These are phyloP conservation scores for Silurus lanzhouensis DNA, from an alignment of 2,797 vertebrate genomes.

Conservation along the genomic window DNA sequence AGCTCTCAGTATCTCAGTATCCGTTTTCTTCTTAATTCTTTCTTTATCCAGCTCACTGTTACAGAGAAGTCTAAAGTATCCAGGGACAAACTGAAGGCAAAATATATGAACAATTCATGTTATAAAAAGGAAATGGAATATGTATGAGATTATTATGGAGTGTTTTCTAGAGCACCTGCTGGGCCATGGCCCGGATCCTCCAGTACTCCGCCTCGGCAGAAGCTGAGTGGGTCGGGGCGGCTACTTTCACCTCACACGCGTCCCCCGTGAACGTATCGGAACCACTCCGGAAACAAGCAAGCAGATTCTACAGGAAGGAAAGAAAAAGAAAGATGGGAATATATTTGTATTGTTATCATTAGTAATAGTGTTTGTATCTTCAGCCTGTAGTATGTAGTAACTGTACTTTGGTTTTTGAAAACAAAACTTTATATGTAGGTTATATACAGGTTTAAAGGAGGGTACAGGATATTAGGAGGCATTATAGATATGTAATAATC, in stretches of 20 bases:
- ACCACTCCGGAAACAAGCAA: conserved; percentile 92
- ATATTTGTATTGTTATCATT: too few species aligned
- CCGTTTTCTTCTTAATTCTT: neutral
- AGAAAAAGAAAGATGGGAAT: neutral
- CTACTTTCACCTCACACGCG: conserved; percentile 96
- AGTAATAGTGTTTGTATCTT: too few species aligned
- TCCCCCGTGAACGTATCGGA: conserved; percentile 92
- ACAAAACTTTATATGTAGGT: too few species aligned
- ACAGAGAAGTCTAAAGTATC: neutral
- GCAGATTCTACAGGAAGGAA: conserved; percentile 80
- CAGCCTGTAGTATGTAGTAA: too few species aligned
- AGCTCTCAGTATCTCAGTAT: neutral
- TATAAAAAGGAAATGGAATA: neutral
- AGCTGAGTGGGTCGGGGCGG: conserved; percentile 88
- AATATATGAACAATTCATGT: too few species aligned
- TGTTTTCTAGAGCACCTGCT: conserved; percentile 80
- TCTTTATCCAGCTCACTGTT: neutral
- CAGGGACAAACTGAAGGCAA: neutral
- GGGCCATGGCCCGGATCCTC: conserved; percentile 97
- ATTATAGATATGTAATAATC: neutral
- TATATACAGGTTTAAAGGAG: too few species aligned
- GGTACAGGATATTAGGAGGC: too few species aligned
- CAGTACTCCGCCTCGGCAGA: conserved; percentile 94
- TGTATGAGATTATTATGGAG: too few species aligned
- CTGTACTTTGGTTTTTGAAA: too few species aligned